Evolutionary conservation across 2,113 vertebrate genomes (phyloP), one percentile per base, ranked within the genome.

Genomic region (Nothoprocta perdicaria): DNA sequence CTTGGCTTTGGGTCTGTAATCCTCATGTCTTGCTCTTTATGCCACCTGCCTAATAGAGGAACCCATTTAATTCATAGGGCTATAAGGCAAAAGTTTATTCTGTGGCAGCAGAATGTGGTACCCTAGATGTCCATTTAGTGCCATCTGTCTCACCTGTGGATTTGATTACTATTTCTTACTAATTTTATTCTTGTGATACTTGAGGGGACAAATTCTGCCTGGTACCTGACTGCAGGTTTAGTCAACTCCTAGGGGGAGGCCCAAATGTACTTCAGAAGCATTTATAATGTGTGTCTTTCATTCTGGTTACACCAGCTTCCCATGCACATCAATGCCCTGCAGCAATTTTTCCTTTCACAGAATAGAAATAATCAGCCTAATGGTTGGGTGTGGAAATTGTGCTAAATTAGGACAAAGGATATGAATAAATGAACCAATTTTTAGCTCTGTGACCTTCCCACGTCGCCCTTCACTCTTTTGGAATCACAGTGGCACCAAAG

Each of bases 91-190:
- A 86, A 88, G 57, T 89, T 93, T 53, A 58, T 55, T 55, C 35
- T 2, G 2, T 41, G 53, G 66, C 35, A 85, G 72, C 46, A 35
- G 79, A 58, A 10, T n/a, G 48, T 41, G 83, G 17, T 50, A 89
- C 58, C 58, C 57, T 89, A 91, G 91, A 94, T 89, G 89, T 78
- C 93, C 73, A 35, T 92, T 79, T 48, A 57, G 21, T 1, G 24
- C 94, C 95, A 96, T 91, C 95, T 96, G 94, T 96, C 85, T 84
- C 73, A 94, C 91, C 91, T 89, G 62, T 88, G 85, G 91, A 81
- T 88, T 84, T 66, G 73, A 74, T 77, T 92, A 93, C 86, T 93
- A 80, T 87, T 89, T 89, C 80, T 73, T 76, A 84, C 91, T 91
- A 80, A 91, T 96, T 94, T 96, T 96, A 84, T 84, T 95, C 53